Evolutionary conservation across 2,888 invertebrate species (phyloP), one percentile per base, ranked within the genome.

Genomic region (Drosophila cracens): DNA sequence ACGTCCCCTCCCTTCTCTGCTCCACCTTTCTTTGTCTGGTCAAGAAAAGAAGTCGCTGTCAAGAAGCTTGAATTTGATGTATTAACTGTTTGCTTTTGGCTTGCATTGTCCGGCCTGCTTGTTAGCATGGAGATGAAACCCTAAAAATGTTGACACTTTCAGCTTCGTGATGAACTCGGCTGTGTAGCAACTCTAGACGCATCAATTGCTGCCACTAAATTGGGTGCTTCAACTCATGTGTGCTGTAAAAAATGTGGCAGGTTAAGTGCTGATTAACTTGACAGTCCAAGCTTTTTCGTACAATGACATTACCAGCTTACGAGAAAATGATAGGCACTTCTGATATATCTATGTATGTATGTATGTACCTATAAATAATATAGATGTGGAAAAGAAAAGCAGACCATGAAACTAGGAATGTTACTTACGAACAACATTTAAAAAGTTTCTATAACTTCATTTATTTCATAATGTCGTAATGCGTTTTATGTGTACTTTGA

Each of bases 51-150:
- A 52, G 64, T 63, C 60, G 73, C 81, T 79, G 88, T 74, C 86
- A 90, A 81, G 81, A 77, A 56, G 74, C 59, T 88, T 62, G 75
- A 81, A 72, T 86, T 85, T 85, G 90, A 86, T 82, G 90, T 90
- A 86, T 87, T 90, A 88, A 88, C 87, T 77, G 83, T 64, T 75
- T 73, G 72, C 66, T 46, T 56, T 65, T 52, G 66, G 64, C 56
- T 68, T 58, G 58, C 69, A 79, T 75, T 76, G 64, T 72, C 38
- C 16, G 8, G 56, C 61, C 58, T 36, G 65, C 64, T 29, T 27
- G 21, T 52, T 33, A 49, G 18, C 27, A 49, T 40, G 21, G 38
- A 40, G 13, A 16, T 16, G 46, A 67, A 53, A 5, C 46, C 53
- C 36, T n/a, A 49, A 29, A 56, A 49, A 27, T 38, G 21, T 49